A percentile compares a stretch with the other conserved stretches of the same genome.
These are phyloP conservation scores for Scophthalmus maximus DNA, from an alignment of 2,113 vertebrate genomes.

Conservation along the genomic window DNA sequence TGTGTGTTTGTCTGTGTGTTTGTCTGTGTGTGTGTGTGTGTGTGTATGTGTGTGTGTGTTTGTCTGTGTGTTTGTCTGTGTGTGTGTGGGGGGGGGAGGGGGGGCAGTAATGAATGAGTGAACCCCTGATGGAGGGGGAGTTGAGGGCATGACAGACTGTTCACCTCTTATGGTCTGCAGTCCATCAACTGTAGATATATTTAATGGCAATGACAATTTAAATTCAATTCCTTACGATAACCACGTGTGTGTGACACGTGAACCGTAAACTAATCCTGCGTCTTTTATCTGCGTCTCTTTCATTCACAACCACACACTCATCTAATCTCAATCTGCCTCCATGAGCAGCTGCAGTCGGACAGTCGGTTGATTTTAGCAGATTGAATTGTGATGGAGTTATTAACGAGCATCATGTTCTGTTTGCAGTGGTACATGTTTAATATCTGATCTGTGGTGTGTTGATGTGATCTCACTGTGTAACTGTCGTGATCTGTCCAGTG, in stretches of 20 bases:
- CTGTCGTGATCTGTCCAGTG: no score
- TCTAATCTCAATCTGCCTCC: slow-evolving; percentile 59
- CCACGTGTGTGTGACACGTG: no score
- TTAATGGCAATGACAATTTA: background rate
- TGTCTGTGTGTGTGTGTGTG: no score
- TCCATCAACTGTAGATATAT: background rate
- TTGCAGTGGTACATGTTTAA: background rate
- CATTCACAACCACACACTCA: slow-evolving; percentile 21
- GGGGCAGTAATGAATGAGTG: slow-evolving; percentile 27
- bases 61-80: no score
- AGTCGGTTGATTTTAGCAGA: slow-evolving; percentile 53
- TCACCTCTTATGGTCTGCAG: background rate
- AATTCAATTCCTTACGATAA: background rate
- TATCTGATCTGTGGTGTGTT: background rate
- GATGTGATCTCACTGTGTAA: no score
- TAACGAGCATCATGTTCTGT: no score
- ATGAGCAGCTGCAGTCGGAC: slow-evolving; percentile 34
- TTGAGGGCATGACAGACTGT: background rate
- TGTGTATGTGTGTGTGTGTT: no score
- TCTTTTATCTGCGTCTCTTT: slow-evolving; percentile 28
- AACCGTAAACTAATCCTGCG: slow-evolving; percentile 55
- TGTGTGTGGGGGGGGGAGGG: background rate
- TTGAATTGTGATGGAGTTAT: slow-evolving; percentile 15
- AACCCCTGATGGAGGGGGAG: slow-evolving; percentile 6
- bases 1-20: no score